Conservation (phyloP, 2,113 vertebrate species). For the Neodontobutis hainanensis region DNA sequence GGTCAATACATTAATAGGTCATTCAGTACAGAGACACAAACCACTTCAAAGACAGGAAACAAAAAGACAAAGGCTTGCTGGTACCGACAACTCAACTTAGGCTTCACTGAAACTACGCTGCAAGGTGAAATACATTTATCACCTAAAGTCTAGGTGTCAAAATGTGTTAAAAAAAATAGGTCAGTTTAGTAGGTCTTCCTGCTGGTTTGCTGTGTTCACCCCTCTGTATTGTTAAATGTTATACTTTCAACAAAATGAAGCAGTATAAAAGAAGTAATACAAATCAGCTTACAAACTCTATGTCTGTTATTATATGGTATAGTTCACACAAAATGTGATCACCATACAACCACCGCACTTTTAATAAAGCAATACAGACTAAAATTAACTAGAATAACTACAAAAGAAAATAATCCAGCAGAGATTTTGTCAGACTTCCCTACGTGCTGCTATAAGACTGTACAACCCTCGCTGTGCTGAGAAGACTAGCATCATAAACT, state of each 20-base stretch:
- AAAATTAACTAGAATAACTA: too few species aligned
- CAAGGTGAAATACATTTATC: conserved; percentile 48
- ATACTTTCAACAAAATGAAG: neutral
- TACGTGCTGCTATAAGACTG: too few species aligned
- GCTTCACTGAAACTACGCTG: conserved; percentile 45
- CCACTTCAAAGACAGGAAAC: conserved; percentile 71
- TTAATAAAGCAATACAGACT: too few species aligned
- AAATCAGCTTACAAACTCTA: too few species aligned
- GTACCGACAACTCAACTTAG: conserved; percentile 28
- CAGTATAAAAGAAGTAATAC: too few species aligned
- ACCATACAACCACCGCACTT: too few species aligned
- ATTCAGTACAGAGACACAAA: conserved; percentile 38
- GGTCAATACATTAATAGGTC: conserved; percentile 60
- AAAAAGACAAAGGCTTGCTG: conserved; percentile 37
- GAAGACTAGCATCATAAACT: too few species aligned
- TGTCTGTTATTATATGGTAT: too few species aligned
- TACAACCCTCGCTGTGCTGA: too few species aligned
- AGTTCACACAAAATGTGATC: too few species aligned
- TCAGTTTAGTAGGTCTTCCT: conserved; percentile 28
- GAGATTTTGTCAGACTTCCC: too few species aligned
- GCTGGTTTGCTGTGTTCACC: neutral
- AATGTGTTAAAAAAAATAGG: conserved; percentile 32
- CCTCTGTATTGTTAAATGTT: neutral
- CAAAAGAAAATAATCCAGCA: too few species aligned
- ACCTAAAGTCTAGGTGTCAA: conserved; percentile 14